phyloP scores from a whole-genome alignment of 2,113 vertebrate genomes.

The Limnothrissa miodon region DNA sequence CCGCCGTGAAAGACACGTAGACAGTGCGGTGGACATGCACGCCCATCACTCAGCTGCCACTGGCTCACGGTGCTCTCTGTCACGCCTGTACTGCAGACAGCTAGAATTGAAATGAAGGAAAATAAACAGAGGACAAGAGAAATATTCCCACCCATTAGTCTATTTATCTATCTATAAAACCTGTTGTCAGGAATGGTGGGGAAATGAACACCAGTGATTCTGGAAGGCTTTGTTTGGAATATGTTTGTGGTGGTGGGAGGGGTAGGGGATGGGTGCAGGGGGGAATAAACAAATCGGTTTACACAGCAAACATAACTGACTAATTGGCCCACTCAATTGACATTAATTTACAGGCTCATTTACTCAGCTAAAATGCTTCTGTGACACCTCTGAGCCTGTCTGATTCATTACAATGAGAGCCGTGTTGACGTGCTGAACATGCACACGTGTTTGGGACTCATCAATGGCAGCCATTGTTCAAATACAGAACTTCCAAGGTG shows the following conservation, averaged over 20 bases:
- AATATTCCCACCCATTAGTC: neutral
- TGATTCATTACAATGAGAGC: conserved; percentile 10
- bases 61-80: neutral
- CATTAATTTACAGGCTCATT: conserved; percentile 53
- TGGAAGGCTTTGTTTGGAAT: conserved; percentile 36
- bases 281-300: conserved; percentile 51
- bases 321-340: conserved; percentile 55
- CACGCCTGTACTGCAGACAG: conserved; percentile 29
- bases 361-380: conserved; percentile 42
- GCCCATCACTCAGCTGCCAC: neutral
- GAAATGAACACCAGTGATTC: conserved; percentile 19
- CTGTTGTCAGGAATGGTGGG: conserved; percentile 11
- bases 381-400: conserved; percentile 26
- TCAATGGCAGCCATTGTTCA: neutral
- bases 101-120: conserved; percentile 35
- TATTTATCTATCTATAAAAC: too few species aligned
- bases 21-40: neutral
- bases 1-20: conserved; percentile 30
- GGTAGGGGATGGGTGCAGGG: conserved; percentile 20
- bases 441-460: neutral
- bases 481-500: neutral
- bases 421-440: neutral
- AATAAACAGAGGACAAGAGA: conserved; percentile 31
- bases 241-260: conserved; percentile 14
- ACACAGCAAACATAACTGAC: conserved; percentile 57